Conservation (phyloP, 2,797 vertebrate genomes). For the Rhodeus uyekii region DNA sequence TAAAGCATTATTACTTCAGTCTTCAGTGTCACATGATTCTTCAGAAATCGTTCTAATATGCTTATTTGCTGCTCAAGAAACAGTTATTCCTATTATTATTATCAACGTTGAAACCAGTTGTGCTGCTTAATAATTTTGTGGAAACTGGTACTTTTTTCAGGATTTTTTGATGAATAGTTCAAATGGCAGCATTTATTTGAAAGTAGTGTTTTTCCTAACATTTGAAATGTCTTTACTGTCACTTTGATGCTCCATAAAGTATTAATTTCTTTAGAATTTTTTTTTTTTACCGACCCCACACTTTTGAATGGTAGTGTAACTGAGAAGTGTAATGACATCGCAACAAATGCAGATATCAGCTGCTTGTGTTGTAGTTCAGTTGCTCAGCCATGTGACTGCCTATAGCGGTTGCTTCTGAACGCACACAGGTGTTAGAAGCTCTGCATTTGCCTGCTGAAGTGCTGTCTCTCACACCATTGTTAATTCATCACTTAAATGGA, state of each 20-base stretch:
- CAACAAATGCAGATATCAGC: constrained; percentile 37
- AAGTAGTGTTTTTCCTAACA: neutral
- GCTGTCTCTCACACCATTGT: neutral
- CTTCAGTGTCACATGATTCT: neutral
- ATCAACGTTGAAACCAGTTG: neutral
- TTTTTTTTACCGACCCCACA: neutral
- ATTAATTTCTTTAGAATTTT: neutral
- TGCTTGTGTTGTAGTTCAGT: constrained; percentile 19
- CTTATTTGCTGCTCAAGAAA: neutral
- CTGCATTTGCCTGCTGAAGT: neutral
- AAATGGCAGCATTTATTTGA: neutral
- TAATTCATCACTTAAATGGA: constrained; percentile 2
- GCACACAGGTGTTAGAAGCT: constrained; percentile 7
- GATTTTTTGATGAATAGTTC: neutral
- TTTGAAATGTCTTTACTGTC: neutral
- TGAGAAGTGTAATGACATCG: constrained; percentile 1
- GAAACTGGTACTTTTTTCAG: neutral
- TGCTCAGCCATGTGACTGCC: constrained; percentile 34
- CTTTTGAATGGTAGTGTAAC: neutral
- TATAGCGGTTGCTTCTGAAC: neutral
- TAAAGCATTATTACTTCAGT: neutral
- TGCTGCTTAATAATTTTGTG: neutral
- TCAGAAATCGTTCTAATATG: neutral
- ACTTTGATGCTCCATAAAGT: neutral
- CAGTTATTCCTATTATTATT: neutral